A percentile compares a stretch with the other conserved stretches of the same genome.
These are phyloP conservation scores for Chironomus riparius DNA, from an alignment of 2,888 invertebrate genomes.

Conservation along the genomic window DNA sequence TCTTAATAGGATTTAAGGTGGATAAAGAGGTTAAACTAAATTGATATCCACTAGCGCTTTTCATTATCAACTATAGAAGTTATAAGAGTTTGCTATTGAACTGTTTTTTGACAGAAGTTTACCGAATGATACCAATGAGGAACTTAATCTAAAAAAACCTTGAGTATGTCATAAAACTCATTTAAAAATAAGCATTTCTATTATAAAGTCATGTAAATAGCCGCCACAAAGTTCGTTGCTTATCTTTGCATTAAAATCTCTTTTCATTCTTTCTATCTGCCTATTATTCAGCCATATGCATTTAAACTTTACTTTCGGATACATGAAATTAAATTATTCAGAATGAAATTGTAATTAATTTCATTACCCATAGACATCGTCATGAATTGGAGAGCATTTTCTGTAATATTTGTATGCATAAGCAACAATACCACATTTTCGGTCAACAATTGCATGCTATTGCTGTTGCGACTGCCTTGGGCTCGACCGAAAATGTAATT, in stretches of 20 bases:
- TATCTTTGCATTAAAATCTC: conserved; percentile 16
- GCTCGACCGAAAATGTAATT: background rate
- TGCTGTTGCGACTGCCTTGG: background rate
- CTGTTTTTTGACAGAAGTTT: too few species aligned
- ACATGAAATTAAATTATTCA: background rate
- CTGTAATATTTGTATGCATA: background rate
- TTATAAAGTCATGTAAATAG: background rate
- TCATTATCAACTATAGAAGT: too few species aligned
- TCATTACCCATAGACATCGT: background rate
- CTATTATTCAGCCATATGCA: background rate
- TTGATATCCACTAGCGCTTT: too few species aligned
- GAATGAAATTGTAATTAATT: background rate
- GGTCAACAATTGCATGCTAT: conserved; percentile 15
- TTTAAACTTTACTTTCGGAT: background rate
- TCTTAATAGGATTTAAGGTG: too few species aligned
- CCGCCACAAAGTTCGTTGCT: background rate
- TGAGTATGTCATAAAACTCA: conserved; percentile 15
- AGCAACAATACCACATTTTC: background rate
- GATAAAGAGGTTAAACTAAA: too few species aligned
- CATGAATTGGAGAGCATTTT: background rate
- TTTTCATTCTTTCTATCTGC: background rate
- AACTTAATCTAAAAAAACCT: background rate
- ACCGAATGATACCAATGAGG: too few species aligned
- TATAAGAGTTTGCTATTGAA: too few species aligned
- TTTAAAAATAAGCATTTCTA: background rate